Evolutionary conservation across 2,888 invertebrate genomes (phyloP).

Genomic region (Cerastoderma edule): DNA sequence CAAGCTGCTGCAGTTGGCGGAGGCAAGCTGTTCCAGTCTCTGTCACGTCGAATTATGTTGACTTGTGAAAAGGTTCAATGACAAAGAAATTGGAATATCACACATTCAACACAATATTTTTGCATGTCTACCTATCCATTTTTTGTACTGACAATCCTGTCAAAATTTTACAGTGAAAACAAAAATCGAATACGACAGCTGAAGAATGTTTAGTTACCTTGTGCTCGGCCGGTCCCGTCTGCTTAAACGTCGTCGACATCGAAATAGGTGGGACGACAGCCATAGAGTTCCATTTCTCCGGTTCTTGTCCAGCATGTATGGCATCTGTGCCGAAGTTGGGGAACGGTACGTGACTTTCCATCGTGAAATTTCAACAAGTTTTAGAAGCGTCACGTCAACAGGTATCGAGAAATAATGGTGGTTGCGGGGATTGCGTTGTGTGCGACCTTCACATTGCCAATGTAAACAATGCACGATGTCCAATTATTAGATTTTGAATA

Average conservation of each 20-base stretch:
- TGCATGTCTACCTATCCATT: too few species aligned
- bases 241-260: conserved; percentile 96
- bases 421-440: too few species aligned
- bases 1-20: too few species aligned
- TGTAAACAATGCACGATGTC: too few species aligned
- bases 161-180: background rate
- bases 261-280: conserved; percentile 96
- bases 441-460: too few species aligned
- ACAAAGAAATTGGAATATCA: background rate
- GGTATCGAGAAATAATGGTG: too few species aligned
- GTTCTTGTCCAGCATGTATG: conserved; percentile 96
- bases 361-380: background rate
- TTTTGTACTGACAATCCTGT: background rate
- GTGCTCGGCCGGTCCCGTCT: conserved; percentile 92
- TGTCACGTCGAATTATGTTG: background rate
- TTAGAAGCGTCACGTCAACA: too few species aligned
- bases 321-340: conserved; percentile 91
- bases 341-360: conserved; percentile 63
- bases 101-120: too few species aligned
- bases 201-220: conserved; percentile 86
- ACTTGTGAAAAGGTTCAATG: background rate
- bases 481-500: too few species aligned
- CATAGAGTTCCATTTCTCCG: conserved; percentile 93
- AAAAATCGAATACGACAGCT: background rate
- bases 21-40: too few species aligned